These are phyloP conservation scores for Butorides virescens DNA, from an alignment of 2,113 vertebrate genomes.

Conservation along the genomic window DNA sequence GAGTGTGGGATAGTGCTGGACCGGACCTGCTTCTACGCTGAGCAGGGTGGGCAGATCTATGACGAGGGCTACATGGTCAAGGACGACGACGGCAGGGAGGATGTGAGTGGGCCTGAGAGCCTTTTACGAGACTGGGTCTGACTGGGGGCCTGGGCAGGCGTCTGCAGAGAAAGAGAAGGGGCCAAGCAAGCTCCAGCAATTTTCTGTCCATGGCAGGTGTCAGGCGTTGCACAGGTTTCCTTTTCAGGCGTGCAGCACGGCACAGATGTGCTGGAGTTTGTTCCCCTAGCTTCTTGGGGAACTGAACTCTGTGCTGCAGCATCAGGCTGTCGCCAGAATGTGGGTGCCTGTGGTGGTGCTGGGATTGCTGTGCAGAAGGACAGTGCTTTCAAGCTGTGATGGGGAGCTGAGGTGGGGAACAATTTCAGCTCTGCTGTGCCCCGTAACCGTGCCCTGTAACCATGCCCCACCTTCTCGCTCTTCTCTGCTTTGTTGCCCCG, in stretches of 20 bases:
- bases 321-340: fast-evolving
- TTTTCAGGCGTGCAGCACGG: neutral
- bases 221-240: neutral
- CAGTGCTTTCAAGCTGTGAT: neutral
- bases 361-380: neutral
- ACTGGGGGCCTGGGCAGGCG: neutral
- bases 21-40: slow-evolving; percentile 92
- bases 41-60: slow-evolving; percentile 96
- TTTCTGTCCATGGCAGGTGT: neutral
- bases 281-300: neutral
- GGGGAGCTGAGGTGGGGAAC: neutral
- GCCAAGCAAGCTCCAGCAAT: neutral
- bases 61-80: slow-evolving; percentile 94
- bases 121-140: neutral
- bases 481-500: neutral
- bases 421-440: neutral
- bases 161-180: neutral
- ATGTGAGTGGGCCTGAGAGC: slow-evolving; percentile 75
- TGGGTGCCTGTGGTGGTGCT: neutral
- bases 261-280: neutral
- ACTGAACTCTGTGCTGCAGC: neutral
- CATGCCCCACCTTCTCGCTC: neutral
- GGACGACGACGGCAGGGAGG: slow-evolving; percentile 84
- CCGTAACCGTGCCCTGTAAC: neutral
- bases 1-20: slow-evolving; percentile 94